Conservation (phyloP, 2,888 invertebrate species). For the Digitonthophagus gazella region DNA sequence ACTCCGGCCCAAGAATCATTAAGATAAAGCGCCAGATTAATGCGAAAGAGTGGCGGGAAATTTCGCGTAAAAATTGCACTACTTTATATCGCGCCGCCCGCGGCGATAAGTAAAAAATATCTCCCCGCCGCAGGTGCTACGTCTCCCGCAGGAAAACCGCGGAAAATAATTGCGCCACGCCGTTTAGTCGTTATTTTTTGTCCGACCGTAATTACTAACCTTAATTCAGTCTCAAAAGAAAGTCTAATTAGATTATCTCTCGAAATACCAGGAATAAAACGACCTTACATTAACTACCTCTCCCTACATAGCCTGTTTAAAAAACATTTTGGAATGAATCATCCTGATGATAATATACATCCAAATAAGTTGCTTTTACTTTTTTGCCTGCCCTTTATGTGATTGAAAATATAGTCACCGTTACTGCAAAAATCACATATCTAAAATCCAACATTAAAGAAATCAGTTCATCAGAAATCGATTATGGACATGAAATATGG, state of each 20-base stretch:
- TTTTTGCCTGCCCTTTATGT: too few relatives aligned
- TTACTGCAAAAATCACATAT: too few relatives aligned
- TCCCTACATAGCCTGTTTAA: not conserved
- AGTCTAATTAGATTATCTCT: not conserved
- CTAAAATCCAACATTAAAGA: too few relatives aligned
- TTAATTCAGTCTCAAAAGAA: not conserved
- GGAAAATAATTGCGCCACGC: slow-evolving; percentile 46
- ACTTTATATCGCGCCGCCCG: slow-evolving; percentile 48
- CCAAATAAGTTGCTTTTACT: too few relatives aligned
- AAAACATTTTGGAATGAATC: not conserved
- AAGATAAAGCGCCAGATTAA: slow-evolving; percentile 53
- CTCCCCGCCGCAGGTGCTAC: slow-evolving; percentile 46
- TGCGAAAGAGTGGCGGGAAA: slow-evolving; percentile 53
- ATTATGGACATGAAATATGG: too few relatives aligned
- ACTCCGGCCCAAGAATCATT: slow-evolving; percentile 53
- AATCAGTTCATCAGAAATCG: too few relatives aligned
- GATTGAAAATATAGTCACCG: too few relatives aligned
- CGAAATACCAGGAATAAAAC: not conserved
- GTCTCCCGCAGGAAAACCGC: slow-evolving; percentile 40
- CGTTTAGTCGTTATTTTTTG: slow-evolving; percentile 2
- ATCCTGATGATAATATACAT: too few relatives aligned
- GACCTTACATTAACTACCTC: not conserved
- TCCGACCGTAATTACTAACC: slow-evolving; percentile 1
- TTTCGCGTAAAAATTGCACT: slow-evolving; percentile 53
- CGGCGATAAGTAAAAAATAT: slow-evolving; percentile 51